Conservation (phyloP, 2,797 vertebrate genomes). For the Champsocephalus esox region DNA sequence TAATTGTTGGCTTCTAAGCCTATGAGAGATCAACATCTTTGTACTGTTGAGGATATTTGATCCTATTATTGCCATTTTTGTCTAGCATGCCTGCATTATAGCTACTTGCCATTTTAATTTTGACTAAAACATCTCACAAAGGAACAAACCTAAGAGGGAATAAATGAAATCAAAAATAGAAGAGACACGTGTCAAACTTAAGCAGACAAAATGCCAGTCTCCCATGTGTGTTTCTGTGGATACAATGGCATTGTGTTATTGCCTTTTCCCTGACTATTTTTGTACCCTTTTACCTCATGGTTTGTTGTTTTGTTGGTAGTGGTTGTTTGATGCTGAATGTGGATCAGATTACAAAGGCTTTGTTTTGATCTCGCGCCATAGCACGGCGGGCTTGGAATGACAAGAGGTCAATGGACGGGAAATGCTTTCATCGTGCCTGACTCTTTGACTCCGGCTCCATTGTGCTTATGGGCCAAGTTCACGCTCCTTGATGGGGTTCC, state of each 20-base stretch:
- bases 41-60: constrained; percentile 13
- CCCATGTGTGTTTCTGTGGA: constrained; percentile 22
- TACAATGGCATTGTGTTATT: constrained; percentile 62
- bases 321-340: constrained; percentile 75
- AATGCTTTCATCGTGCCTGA: constrained; percentile 80
- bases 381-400: constrained; percentile 71
- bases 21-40: constrained; percentile 25
- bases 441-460: constrained; percentile 73
- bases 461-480: constrained; percentile 72
- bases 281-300: constrained; percentile 59
- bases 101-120: not conserved
- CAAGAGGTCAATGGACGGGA: constrained; percentile 79
- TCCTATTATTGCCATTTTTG: constrained; percentile 13
- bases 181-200: constrained; percentile 6
- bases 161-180: not conserved
- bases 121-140: not conserved
- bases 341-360: constrained; percentile 80
- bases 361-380: constrained; percentile 77
- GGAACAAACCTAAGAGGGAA: not conserved
- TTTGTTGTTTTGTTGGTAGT: constrained; percentile 73
- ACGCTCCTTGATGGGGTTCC: constrained; percentile 59
- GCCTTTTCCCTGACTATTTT: constrained; percentile 54
- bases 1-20: constrained; percentile 35
- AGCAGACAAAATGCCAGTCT: constrained; percentile 34
- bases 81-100: not conserved